Evolutionary conservation across 2,888 invertebrate species (phyloP).

Genomic region (Eutolmus rufibarbis): DNA sequence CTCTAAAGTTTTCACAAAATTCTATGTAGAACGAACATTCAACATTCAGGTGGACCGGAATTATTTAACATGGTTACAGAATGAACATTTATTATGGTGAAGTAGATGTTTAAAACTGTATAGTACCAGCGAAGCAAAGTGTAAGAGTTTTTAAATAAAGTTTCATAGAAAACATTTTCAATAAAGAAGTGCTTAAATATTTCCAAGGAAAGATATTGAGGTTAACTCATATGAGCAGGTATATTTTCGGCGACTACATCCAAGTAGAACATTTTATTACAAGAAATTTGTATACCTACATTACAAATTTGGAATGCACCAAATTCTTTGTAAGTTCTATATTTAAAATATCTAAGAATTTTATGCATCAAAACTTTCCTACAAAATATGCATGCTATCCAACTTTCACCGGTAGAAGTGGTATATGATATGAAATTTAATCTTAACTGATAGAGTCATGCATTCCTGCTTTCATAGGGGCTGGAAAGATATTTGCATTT

Average conservation of each 20-base stretch:
- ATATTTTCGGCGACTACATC: not conserved
- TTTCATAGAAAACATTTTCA: too few species aligned
- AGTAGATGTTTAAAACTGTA: too few species aligned
- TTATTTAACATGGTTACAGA: not conserved
- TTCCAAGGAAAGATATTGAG: too few species aligned
- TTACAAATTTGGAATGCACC: not conserved
- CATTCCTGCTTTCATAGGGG: not conserved
- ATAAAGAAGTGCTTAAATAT: not conserved
- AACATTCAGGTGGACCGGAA: not conserved
- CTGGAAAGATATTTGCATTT: not conserved
- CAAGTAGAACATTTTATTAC: not conserved
- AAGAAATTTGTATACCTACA: too few species aligned
- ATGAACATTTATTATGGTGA: too few species aligned
- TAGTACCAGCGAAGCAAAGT: too few species aligned
- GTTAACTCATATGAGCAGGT: not conserved
- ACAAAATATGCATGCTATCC: not conserved
- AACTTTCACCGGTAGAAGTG: not conserved
- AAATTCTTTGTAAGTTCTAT: not conserved
- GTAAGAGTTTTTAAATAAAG: too few species aligned
- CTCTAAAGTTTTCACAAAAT: not conserved
- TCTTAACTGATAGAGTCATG: not conserved
- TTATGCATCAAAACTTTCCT: not conserved
- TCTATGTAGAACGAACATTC: not conserved
- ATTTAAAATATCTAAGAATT: not conserved
- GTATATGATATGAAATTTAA: not conserved